These are phyloP conservation scores for Phymanthus crucifer DNA, from an alignment of 92 coral and sea anemone species.

Conservation along the genomic window DNA sequence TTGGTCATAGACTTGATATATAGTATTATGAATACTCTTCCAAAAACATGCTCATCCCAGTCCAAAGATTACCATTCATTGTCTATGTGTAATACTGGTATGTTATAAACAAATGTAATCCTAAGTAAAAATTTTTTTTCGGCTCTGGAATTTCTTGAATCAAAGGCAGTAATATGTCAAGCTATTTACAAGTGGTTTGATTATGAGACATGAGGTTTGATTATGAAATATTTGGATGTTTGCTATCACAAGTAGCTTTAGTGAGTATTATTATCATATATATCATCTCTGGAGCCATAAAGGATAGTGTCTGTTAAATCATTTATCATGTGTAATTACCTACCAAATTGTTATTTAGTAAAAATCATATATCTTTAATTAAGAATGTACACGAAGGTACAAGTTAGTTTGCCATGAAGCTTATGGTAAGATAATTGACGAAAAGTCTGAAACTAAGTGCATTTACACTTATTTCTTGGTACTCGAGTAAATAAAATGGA, in stretches of 20 bases:
- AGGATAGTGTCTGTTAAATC: neutral
- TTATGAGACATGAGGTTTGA: neutral
- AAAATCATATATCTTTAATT: neutral
- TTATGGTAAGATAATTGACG: neutral
- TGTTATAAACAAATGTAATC: neutral
- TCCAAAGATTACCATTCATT: too few relatives aligned
- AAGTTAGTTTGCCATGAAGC: neutral
- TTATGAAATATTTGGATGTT: too few relatives aligned
- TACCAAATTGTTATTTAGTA: slow-evolving; percentile 1
- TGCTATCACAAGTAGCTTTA: neutral
- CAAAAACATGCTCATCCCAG: too few relatives aligned
- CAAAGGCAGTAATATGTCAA: neutral
- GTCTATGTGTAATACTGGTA: too few relatives aligned
- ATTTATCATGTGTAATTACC: neutral
- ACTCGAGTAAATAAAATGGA: neutral
- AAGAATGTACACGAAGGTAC: neutral
- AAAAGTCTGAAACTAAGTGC: neutral
- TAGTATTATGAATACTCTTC: too few relatives aligned
- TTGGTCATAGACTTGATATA: too few relatives aligned
- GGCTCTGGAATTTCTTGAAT: neutral
- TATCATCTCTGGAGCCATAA: neutral
- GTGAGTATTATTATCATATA: neutral
- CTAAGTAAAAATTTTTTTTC: neutral
- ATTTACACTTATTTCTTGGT: neutral
- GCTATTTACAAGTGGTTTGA: neutral